phyloP scores from a whole-genome alignment of 2,113 vertebrate genomes.

The Rhipidura dahli region DNA sequence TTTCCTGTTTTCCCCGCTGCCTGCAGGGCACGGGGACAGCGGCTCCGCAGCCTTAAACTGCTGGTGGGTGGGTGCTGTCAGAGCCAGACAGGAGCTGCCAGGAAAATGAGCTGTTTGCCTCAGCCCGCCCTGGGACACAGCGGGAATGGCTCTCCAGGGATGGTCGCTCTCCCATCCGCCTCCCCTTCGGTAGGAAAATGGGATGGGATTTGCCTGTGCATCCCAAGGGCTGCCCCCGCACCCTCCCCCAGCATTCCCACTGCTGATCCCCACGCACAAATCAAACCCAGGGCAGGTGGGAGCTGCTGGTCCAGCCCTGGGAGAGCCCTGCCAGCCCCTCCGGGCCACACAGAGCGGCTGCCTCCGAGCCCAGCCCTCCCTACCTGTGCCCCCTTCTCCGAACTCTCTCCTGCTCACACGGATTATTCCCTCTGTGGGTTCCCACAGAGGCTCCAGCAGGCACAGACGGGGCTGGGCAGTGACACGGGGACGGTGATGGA shows the following conservation, averaged over 20 bases:
- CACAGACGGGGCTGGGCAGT: accelerated
- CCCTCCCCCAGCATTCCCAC: accelerated
- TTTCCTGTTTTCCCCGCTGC: conserved; percentile 48
- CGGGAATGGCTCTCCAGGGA: accelerated
- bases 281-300: accelerated
- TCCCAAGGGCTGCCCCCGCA: neutral
- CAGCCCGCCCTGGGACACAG: accelerated
- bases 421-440: accelerated
- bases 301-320: neutral
- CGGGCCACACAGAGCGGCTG: accelerated
- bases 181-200: accelerated
- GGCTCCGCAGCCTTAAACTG: neutral
- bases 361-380: neutral
- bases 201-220: neutral
- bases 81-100: neutral
- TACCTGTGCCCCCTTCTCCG: accelerated
- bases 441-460: neutral
- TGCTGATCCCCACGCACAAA: accelerated
- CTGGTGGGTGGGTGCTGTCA: accelerated
- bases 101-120: neutral
- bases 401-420: accelerated
- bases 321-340: neutral
- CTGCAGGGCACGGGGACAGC: accelerated
- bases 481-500: accelerated
- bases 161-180: accelerated